phyloP scores from a whole-genome alignment of 2,797 vertebrate genomes.

The Hoplostethus atlanticus region DNA sequence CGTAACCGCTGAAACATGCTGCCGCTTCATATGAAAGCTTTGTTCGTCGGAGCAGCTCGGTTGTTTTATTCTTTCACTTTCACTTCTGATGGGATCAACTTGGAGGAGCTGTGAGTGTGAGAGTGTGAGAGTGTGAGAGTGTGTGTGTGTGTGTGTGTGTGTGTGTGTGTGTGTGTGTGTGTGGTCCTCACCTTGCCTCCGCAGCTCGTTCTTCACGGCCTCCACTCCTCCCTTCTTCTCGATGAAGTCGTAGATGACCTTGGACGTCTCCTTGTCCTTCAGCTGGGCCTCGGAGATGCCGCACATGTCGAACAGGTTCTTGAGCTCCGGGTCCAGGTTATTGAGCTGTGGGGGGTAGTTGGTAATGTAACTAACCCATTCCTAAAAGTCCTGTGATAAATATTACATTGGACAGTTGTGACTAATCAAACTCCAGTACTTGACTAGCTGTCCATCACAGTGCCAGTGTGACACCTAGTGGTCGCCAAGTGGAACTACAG shows the following conservation, averaged over 20 bases:
- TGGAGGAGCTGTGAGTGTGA: no score
- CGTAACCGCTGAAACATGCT: no score
- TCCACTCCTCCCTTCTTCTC: slow-evolving; percentile 98
- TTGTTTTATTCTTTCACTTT: no score
- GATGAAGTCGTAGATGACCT: slow-evolving; percentile 99
- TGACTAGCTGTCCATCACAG: background rate
- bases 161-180: background rate
- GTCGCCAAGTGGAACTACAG: slow-evolving; percentile 19
- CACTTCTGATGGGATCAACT: no score
- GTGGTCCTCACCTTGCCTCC: slow-evolving; percentile 90
- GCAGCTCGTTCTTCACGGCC: slow-evolving; percentile 96
- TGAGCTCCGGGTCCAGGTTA: slow-evolving; percentile 97
- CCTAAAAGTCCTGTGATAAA: no score
- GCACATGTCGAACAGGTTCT: slow-evolving; percentile 97
- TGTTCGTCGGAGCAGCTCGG: no score
- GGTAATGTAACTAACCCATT: no score
- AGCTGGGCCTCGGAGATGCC: slow-evolving; percentile 98
- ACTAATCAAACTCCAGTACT: no score
- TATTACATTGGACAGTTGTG: no score
- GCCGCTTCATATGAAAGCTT: no score
- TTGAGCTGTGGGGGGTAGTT: slow-evolving; percentile 86
- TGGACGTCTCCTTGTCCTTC: slow-evolving; percentile 98
- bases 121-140: no score
- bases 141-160: background rate
- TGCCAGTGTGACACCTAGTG: slow-evolving; percentile 56